Conservation (phyloP, 2,888 invertebrate species). For the Drosophila setosimentum region DNA sequence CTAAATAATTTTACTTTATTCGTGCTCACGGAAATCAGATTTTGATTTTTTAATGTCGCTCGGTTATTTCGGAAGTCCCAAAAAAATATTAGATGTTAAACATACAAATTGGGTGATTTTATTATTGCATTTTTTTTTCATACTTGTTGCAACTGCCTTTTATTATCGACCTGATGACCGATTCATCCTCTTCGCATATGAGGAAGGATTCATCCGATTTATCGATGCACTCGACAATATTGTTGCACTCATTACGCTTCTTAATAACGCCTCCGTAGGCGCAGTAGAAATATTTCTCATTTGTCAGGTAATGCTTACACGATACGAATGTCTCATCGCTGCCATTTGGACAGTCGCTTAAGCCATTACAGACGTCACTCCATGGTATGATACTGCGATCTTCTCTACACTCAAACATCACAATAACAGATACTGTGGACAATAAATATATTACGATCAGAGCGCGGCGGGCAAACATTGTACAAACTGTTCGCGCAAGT, state of each 20-base stretch:
- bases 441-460: neutral
- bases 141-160: neutral
- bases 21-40: too few relatives aligned
- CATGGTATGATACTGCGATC: fast-evolving
- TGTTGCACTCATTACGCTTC: fast-evolving
- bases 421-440: too few relatives aligned
- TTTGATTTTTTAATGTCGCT: too few relatives aligned
- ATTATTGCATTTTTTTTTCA: neutral
- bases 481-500: neutral
- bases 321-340: conserved; percentile 28
- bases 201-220: conserved; percentile 28
- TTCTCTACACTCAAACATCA: neutral
- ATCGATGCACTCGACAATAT: conserved; percentile 28
- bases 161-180: too few relatives aligned
- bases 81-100: too few relatives aligned
- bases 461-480: neutral
- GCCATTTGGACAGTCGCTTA: conserved; percentile 18
- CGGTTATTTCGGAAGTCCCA: too few relatives aligned
- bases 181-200: neutral
- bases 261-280: neutral
- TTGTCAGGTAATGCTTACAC: conserved; percentile 10
- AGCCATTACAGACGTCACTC: conserved; percentile 5
- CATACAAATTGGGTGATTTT: neutral
- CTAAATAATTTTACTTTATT: neutral
- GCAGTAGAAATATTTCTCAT: neutral